Conservation (phyloP, 2,797 vertebrate genomes). For the Hafferia zeledoni region DNA sequence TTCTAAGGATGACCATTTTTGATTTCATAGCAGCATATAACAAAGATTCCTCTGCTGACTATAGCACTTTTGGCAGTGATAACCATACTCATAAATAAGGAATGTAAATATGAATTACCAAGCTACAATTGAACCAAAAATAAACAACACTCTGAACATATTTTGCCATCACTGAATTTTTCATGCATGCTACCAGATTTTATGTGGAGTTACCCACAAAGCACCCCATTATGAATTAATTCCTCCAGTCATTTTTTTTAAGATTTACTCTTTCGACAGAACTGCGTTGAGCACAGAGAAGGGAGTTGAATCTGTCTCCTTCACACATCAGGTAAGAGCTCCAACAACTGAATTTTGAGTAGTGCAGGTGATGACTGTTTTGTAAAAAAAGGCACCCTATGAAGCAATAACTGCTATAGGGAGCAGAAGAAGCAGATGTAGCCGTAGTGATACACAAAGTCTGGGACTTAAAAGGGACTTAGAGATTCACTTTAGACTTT, state of each 20-base stretch:
- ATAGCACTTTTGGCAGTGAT: not conserved
- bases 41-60: not conserved
- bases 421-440: not conserved
- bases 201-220: not conserved
- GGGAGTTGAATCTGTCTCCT: not conserved
- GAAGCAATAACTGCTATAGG: not conserved
- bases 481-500: not conserved
- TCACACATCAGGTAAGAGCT: not conserved
- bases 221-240: not conserved
- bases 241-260: not conserved
- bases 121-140: not conserved
- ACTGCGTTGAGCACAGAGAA: not conserved
- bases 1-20: not conserved
- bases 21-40: not conserved
- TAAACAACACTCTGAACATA: conserved; percentile 3
- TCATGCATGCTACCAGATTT: not conserved
- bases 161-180: not conserved
- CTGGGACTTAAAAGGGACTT: not conserved
- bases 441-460: not conserved
- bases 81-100: conserved; percentile 1
- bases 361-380: not conserved
- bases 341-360: not conserved
- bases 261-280: not conserved
- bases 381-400: not conserved
- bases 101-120: not conserved